Evolutionary conservation across 2,113 vertebrate species (phyloP), one percentile per base, ranked within the genome.

Genomic region (Hiodon tergisus): DNA sequence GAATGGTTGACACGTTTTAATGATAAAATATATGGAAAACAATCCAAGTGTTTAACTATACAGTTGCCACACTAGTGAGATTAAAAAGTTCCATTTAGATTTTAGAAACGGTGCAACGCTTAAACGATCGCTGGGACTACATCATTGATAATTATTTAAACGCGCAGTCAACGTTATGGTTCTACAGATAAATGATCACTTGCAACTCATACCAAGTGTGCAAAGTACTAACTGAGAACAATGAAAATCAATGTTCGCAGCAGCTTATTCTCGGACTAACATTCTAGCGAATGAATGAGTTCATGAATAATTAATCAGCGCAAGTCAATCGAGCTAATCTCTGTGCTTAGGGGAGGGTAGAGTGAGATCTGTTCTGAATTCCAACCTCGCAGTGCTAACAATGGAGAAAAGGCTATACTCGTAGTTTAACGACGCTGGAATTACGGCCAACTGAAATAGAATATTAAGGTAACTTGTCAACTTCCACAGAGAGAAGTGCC

Each of bases 241-340:
- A 48, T 55, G 14, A 69, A 51, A 69, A 69, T 55, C 4, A 61
- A 61, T 61, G n/a, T 61, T 61, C 14, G 55, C 4, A 3, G 31
- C 13, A 54, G n/a, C 55, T 10, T 69, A 14, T 54, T n/a, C n/a
- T 52, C 31, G 31, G 52, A 50, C 51, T 10, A 54, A 54, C 6
- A 55, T 65, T 5, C 13, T 31, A 65, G 11, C 13, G 14, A 50
- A 59, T 58, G 63, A 55, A 59, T 57, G 31, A 14, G 47, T 8
- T 67, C 46, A 31, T 75, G 63, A 67, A 68, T 75, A 68, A 67
- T 67, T 75, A 57, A 75, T 67, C 13, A 58, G 63, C 13, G 53
- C 6, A 58, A 50, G 6, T 9, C 14, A 53, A 13, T 6, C 54
- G 73, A 48, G 63, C 73, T 54, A 75, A 75, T 75, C 46, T 53